Evolutionary conservation across 2,113 vertebrate genomes (phyloP).

Genomic region (Periophthalmus modestus): DNA sequence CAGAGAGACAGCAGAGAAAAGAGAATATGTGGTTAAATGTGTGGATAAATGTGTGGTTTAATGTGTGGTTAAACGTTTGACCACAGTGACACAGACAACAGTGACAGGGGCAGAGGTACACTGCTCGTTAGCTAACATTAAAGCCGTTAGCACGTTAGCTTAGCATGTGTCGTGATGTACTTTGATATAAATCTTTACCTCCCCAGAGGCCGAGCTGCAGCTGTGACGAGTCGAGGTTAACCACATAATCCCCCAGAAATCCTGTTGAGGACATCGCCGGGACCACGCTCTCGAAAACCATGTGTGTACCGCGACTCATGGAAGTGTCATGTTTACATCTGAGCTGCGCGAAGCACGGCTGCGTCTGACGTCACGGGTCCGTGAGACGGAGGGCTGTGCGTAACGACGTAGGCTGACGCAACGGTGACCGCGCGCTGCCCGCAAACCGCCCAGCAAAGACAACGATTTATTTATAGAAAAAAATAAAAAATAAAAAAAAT

Average conservation of each 20-base stretch:
- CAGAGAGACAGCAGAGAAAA: no score
- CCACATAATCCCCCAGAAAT: conserved; percentile 97
- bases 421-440: not conserved
- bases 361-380: not conserved
- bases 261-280: conserved; percentile 91
- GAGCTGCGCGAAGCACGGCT: conserved; percentile 3
- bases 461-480: no score
- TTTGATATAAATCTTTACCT: conserved; percentile 83
- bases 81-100: no score
- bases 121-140: conserved; percentile 24
- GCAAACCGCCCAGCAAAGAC: not conserved
- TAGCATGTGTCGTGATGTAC: not conserved
- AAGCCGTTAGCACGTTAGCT: conserved; percentile 42
- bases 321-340: conserved; percentile 63
- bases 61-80: no score
- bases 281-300: conserved; percentile 97
- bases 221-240: conserved; percentile 94
- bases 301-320: conserved; percentile 67
- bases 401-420: not conserved
- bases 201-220: conserved; percentile 94
- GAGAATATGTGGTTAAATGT: not conserved
- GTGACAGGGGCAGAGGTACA: conserved; percentile 53
- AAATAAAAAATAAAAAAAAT: no score
- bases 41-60: no score
- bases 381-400: not conserved